Evolutionary conservation across 2,113 vertebrate genomes (phyloP).

Genomic region (Cyanistes caeruleus): DNA sequence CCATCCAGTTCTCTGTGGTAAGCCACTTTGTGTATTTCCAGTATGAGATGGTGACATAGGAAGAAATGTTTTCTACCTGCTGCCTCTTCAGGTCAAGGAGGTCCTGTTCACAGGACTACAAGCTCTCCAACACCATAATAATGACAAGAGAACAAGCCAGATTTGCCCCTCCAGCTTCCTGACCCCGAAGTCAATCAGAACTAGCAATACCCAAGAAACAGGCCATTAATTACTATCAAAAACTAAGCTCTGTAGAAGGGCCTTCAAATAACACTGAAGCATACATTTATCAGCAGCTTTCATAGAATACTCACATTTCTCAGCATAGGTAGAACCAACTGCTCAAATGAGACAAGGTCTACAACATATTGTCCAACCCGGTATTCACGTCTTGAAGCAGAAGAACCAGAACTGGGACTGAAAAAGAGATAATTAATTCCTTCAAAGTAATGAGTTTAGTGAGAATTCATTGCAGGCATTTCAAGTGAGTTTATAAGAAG

Average conservation of each 20-base stretch:
- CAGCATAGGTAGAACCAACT: constrained; percentile 86
- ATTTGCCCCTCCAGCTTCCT: not conserved
- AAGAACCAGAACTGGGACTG: constrained; percentile 66
- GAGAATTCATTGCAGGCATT: not conserved
- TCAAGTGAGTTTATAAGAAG: not conserved
- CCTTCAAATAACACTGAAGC: not conserved
- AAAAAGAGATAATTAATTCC: not conserved
- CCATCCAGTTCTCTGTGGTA: not conserved
- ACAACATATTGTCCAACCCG: constrained; percentile 91
- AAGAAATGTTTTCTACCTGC: not conserved
- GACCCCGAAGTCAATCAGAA: not conserved
- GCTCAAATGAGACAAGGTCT: constrained; percentile 88
- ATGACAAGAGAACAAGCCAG: not conserved
- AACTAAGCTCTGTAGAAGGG: not conserved
- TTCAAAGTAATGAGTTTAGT: not conserved
- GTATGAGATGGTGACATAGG: not conserved
- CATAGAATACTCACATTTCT: constrained; percentile 80
- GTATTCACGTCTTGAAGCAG: constrained; percentile 73
- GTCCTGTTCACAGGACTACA: not conserved
- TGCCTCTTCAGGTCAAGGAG: not conserved
- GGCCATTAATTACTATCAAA: not conserved
- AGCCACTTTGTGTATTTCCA: not conserved
- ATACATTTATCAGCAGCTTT: not conserved
- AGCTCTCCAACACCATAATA: not conserved
- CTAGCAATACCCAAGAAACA: not conserved